These are phyloP conservation scores for Megalopta genalis DNA, from an alignment of 1,140 invertebrate species.

Conservation along the genomic window DNA sequence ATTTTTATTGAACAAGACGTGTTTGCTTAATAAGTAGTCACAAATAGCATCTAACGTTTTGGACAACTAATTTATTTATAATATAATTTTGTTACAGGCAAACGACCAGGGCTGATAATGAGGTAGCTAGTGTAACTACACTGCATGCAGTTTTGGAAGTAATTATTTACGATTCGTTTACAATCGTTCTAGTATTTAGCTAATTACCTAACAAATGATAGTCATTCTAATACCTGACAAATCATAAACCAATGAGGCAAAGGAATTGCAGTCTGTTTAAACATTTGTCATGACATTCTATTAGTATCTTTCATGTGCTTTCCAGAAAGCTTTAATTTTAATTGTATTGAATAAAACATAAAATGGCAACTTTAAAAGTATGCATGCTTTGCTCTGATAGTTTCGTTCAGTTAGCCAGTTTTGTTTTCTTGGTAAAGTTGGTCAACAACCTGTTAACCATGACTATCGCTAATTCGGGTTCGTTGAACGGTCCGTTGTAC, in stretches of 20 bases:
- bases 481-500: background rate
- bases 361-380: no score
- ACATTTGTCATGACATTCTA: background rate
- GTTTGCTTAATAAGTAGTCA: slow-evolving; percentile 17
- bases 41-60: background rate
- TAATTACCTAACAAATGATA: background rate
- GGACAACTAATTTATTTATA: background rate
- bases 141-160: slow-evolving; percentile 68
- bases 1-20: background rate
- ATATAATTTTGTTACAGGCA: slow-evolving; percentile 61
- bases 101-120: slow-evolving; percentile 71
- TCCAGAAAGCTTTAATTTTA: background rate
- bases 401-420: no score
- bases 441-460: slow-evolving; percentile 39
- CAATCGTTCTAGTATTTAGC: background rate
- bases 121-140: slow-evolving; percentile 73
- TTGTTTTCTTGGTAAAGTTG: slow-evolving; percentile 40
- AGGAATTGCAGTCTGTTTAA: no score
- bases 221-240: no score
- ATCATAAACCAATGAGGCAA: no score
- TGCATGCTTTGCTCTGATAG: slow-evolving; percentile 1
- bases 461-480: background rate
- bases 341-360: no score
- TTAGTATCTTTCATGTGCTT: background rate
- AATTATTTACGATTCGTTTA: slow-evolving; percentile 37